phyloP scores from a whole-genome alignment of 1,140 invertebrate genomes.

The Bombus affinis region DNA sequence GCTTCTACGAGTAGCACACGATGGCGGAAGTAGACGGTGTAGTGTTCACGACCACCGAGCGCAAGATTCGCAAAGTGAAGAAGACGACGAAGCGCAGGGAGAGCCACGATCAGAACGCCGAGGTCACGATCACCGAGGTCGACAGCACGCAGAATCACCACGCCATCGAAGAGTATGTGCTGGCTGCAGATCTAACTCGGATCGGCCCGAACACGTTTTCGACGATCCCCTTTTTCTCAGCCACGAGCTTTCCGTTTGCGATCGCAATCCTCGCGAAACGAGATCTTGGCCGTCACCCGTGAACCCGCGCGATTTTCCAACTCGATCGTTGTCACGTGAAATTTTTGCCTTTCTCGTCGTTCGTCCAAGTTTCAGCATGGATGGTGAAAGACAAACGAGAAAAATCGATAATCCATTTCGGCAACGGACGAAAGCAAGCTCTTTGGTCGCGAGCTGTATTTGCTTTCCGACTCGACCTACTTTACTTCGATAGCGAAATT shows the following conservation, averaged over 20 bases:
- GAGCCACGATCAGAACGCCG: slow-evolving; percentile 86
- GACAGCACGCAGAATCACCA: slow-evolving; percentile 87
- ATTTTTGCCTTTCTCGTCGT: neutral
- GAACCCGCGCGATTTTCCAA: neutral
- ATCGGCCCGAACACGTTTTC: slow-evolving; percentile 40
- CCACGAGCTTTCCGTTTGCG: slow-evolving; percentile 6
- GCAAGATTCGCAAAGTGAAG: slow-evolving; percentile 94
- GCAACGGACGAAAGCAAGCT: neutral
- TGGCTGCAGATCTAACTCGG: slow-evolving; percentile 79
- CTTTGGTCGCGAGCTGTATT: neutral
- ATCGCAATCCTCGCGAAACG: neutral
- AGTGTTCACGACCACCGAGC: slow-evolving; percentile 91
- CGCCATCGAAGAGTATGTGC: slow-evolving; percentile 91
- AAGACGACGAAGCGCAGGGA: slow-evolving; percentile 92
- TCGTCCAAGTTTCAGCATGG: neutral
- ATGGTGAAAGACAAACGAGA: neutral
- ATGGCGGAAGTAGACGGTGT: slow-evolving; percentile 95
- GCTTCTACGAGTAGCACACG: slow-evolving; percentile 43
- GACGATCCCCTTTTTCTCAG: slow-evolving; percentile 26
- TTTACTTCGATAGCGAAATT: neutral
- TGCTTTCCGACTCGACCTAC: neutral
- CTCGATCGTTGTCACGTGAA: neutral
- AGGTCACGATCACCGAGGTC: slow-evolving; percentile 91
- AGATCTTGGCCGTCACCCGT: neutral
- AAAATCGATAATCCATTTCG: neutral